Evolutionary conservation across 92 coral and sea anemone genomes (phyloP).

Genomic region (Phenganax marumi): DNA sequence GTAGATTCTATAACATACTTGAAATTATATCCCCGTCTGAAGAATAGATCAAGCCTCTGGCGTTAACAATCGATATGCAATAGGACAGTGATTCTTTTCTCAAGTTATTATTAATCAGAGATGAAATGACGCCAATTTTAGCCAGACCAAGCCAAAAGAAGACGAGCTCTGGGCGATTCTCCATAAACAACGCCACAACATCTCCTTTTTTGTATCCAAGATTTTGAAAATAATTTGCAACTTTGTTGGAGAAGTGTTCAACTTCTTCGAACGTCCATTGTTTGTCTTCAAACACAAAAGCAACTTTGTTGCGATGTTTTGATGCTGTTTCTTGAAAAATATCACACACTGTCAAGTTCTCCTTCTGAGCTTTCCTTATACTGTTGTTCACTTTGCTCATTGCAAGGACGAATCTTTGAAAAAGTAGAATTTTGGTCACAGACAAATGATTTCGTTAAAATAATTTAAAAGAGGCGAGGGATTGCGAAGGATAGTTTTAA

Average conservation of each 20-base stretch:
- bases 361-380: constrained; percentile 14
- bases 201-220: constrained; percentile 83
- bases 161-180: constrained; percentile 75
- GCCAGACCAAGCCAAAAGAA: constrained; percentile 85
- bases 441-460: neutral
- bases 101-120: constrained; percentile 76
- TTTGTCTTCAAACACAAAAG: constrained; percentile 74
- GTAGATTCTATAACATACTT: constrained; percentile 47
- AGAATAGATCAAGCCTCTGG: constrained; percentile 63
- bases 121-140: constrained; percentile 81
- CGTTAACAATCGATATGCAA: constrained; percentile 66
- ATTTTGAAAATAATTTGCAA: constrained; percentile 81
- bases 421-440: neutral
- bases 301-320: constrained; percentile 68
- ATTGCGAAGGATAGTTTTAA: too few species aligned
- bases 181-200: constrained; percentile 73
- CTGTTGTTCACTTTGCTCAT: neutral
- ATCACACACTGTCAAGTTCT: constrained; percentile 64
- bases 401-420: constrained; percentile 35
- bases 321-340: constrained; percentile 61
- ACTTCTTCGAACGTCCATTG: constrained; percentile 89
- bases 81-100: constrained; percentile 72
- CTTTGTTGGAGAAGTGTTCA: constrained; percentile 72
- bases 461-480: neutral
- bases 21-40: constrained; percentile 57